Percentiles rank a stretch among this genome's conserved stretches.
phyloP scores from a whole-genome alignment of 2,797 vertebrate genomes.

The Cirrhinus mrigala region DNA sequence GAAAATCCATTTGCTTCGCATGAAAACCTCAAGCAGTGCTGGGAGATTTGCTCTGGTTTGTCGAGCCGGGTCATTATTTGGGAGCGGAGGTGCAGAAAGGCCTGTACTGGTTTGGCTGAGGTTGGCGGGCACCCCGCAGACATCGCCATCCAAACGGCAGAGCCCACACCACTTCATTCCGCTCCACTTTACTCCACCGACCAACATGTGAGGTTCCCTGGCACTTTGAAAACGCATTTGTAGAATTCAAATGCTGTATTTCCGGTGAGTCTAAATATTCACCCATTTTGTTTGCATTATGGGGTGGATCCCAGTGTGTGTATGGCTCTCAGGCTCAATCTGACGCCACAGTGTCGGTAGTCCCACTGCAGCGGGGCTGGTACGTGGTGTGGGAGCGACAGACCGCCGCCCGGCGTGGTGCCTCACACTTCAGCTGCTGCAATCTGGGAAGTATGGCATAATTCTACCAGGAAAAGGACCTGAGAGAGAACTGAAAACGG shows the following conservation, averaged over 20 bases:
- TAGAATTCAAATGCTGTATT: conserved; percentile 60
- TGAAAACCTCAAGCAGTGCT: conserved; percentile 73
- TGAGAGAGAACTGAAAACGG: conserved; percentile 23
- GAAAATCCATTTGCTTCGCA: conserved; percentile 63
- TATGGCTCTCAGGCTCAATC: conserved; percentile 27
- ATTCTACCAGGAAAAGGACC: conserved; percentile 59
- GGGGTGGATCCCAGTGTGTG: conserved; percentile 42
- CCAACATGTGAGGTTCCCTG: conserved; percentile 57
- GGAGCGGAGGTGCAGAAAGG: conserved; percentile 72
- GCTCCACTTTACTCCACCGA: conserved; percentile 52
- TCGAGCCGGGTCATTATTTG: conserved; percentile 73
- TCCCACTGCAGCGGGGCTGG: conserved; percentile 56
- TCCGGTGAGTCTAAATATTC: conserved; percentile 56
- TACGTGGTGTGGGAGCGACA: conserved; percentile 69
- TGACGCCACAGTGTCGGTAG: conserved; percentile 13
- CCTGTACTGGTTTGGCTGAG: conserved; percentile 69
- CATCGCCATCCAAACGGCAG: conserved; percentile 59
- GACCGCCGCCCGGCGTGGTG: conserved; percentile 70
- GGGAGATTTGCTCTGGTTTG: conserved; percentile 78
- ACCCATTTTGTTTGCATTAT: conserved; percentile 70
- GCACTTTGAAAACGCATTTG: conserved; percentile 19
- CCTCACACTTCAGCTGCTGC: conserved; percentile 66
- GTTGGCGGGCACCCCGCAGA: conserved; percentile 52
- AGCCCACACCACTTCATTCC: conserved; percentile 46
- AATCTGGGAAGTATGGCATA: conserved; percentile 70